These are phyloP conservation scores for Calephelis nemesis DNA, from an alignment of 1,140 invertebrate species.

Conservation along the genomic window DNA sequence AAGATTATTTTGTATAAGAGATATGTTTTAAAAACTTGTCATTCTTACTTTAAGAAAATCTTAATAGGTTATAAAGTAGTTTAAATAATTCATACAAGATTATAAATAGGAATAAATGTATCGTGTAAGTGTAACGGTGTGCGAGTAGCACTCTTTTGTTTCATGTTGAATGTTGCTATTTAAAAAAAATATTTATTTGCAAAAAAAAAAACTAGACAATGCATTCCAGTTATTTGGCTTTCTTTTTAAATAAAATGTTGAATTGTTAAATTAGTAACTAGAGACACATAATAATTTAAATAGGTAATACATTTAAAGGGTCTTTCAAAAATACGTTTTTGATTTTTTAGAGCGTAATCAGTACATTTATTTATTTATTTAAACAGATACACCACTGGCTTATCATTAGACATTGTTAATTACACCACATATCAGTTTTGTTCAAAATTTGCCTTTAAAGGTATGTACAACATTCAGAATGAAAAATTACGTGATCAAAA, in stretches of 20 bases:
- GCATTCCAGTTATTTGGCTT: constrained; percentile 19
- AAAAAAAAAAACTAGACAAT: constrained; percentile 12
- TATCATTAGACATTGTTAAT: too few species aligned
- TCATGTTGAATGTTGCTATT: constrained; percentile 31
- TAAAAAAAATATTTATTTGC: constrained; percentile 24
- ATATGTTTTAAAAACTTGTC: constrained; percentile 31
- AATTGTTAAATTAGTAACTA: constrained; percentile 21
- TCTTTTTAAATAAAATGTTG: constrained; percentile 14
- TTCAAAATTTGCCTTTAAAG: too few species aligned
- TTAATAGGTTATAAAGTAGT: constrained; percentile 6
- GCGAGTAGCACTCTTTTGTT: constrained; percentile 50
- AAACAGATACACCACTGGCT: too few species aligned
- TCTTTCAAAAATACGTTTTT: too few species aligned
- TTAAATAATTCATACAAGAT: constrained; percentile 20
- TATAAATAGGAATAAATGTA: constrained; percentile 31
- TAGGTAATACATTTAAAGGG: not conserved
- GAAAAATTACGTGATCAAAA: too few species aligned
- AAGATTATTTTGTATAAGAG: constrained; percentile 23
- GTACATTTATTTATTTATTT: too few species aligned
- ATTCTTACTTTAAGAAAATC: constrained; percentile 17
- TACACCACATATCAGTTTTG: too few species aligned
- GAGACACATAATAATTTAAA: constrained; percentile 19
- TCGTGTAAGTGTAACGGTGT: constrained; percentile 36
- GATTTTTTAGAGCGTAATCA: too few species aligned
- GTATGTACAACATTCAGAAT: too few species aligned